Base-by-base conservation (phyloP, 2,797 vertebrate genomes). In the Sciaenops ocellatus region DNA sequence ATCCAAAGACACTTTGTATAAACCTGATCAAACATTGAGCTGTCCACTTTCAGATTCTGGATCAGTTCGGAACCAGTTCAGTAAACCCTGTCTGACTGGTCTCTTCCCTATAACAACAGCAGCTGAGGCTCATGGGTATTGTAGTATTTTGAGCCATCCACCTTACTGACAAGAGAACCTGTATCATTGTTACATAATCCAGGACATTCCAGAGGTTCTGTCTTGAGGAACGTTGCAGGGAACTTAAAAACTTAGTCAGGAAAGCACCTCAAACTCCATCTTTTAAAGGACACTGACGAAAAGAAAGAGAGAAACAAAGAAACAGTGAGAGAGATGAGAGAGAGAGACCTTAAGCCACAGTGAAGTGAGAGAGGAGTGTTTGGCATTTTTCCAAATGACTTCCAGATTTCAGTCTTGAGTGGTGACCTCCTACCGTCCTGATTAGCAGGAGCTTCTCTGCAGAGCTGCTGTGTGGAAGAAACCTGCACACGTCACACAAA, bases 371-470 rank as follows among this genome's bases (percentile, higher is more conserved):
- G 26, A 6, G 17, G 51, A 64, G 48, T 6, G 52, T 41, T 64
- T 72, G 60, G 66, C 24, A 6, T 54, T 42, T 64, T 6, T 61
- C 69, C 56, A 79, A 86, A 88, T 86, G n/a, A 87, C 81, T 89
- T 90, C 88, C 90, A 91, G 84, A 87, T 71, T 79, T 52, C 20
- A 10, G 54, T 26, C 66, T 61, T 22, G 61, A 69, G 57, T 13
- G 26, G 55, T 47, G 80, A 76, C 69, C 67, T 84, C 75, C 76
- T 80, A 57, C 78, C 34, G 15, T 68, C 83, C 41, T 85, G 81
- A 88, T 73, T 67, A 82, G 69, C 64, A 75, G 76, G 69, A 88
- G 82, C 71, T 62, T 69, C 82, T 13, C 69, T 52, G 48, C 63
- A 74, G 73, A 81, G 66, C 79, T 80, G 78, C 80, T 78, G 69